Conservation (phyloP, 2,888 invertebrate genomes). For the Clepsis dumicolana region DNA sequence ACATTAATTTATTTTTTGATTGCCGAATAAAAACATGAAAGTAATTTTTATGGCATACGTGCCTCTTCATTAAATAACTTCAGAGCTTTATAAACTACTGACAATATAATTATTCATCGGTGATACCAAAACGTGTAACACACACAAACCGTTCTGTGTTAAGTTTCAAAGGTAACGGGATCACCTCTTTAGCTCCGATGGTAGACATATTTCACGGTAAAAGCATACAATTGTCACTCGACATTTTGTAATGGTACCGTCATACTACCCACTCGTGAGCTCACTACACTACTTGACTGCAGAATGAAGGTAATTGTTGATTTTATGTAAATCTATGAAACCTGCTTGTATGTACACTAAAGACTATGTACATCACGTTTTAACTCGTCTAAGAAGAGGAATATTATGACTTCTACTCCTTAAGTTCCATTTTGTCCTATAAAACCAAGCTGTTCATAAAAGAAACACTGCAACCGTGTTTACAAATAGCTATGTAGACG, state of each 20-base stretch:
- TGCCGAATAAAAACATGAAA: too few relatives aligned
- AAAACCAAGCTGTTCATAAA: background rate
- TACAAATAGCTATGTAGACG: too few relatives aligned
- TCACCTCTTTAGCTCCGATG: conserved; percentile 10
- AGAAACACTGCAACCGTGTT: too few relatives aligned
- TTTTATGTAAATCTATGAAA: background rate
- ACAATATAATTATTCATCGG: conserved; percentile 2
- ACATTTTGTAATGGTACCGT: conserved; percentile 15
- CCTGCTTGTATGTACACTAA: background rate
- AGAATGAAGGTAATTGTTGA: background rate
- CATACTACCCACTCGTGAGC: conserved; percentile 13
- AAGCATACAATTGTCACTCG: conserved; percentile 27
- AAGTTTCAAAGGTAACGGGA: conserved; percentile 39
- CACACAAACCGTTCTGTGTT: conserved; percentile 6
- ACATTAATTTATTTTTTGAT: too few relatives aligned
- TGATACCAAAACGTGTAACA: conserved; percentile 2
- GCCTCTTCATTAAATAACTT: background rate
- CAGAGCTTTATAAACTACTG: background rate
- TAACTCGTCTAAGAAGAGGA: background rate
- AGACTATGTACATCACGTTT: background rate
- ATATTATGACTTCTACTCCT: background rate
- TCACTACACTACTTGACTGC: background rate
- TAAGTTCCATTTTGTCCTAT: background rate
- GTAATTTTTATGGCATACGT: background rate
- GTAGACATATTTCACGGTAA: conserved; percentile 23